Base-by-base conservation (phyloP, 1,140 invertebrate genomes). In the Meloidogyne exigua region DNA sequence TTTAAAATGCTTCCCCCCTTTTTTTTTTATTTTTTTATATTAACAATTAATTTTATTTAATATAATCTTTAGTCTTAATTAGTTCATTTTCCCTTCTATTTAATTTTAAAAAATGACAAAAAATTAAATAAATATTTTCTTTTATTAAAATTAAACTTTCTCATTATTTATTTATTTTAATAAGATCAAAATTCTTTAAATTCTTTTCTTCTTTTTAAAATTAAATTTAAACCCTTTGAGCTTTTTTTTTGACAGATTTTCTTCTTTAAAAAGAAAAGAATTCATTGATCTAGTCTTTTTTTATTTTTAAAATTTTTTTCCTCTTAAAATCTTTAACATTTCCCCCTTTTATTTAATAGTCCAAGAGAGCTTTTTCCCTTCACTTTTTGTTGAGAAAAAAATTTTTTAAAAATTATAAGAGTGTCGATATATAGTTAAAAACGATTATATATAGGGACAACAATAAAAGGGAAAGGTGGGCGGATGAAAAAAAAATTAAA, bases 351-450 rank as follows among this genome's bases (percentile, higher is more conserved):
- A n/a, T 57, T 57, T 57, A n/a, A 18, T n/a, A n/a, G n/a, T n/a
- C n/a, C n/a, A n/a, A n/a, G n/a, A n/a, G n/a, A n/a, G n/a, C 49
- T 4, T 57, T 57, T 57, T 57, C 49, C 49, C 49, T 57, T 12
- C 18, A 57, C 3, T 57, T 57, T 57, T n/a, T 57, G n/a, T n/a
- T 57, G 49, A 57, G 49, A 57, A 57, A 57, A 57, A 57, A 57
- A 5, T n/a, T 15, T 15, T n/a, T 32, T 32, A n/a, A n/a, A n/a
- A n/a, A n/a, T 32, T 32, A 32, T 32, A 32, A n/a, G 49, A 57
- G 18, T 57, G 49, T 57, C 49, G 49, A 57, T 57, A 57, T 57
- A n/a, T 57, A 57, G 49, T n/a, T 57, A n/a, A 57, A 57, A 57
- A n/a, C 4, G 18, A 57, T 49, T 49, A 13, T 49, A 49, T n/a